These are phyloP conservation scores for Mobula birostris DNA, from an alignment of 2,113 vertebrate species.

Conservation along the genomic window DNA sequence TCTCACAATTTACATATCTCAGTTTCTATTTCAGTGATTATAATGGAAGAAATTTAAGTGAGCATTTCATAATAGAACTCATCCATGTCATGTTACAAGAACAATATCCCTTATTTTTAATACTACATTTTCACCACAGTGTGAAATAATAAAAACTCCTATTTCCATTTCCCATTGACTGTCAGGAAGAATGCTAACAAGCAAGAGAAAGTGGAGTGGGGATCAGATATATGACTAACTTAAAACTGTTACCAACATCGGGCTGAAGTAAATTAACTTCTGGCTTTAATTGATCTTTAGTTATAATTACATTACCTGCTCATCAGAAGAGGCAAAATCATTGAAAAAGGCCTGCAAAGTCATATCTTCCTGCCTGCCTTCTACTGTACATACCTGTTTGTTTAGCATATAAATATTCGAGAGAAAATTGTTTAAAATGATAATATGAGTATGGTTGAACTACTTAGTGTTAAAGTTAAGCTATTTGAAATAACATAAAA, in stretches of 20 bases:
- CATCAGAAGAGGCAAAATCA: not conserved
- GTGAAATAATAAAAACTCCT: not conserved
- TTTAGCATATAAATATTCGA: no score
- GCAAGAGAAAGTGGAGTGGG: not conserved
- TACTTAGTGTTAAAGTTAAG: no score
- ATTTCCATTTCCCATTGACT: not conserved
- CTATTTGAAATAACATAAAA: no score
- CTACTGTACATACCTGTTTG: no score
- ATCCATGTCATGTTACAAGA: not conserved
- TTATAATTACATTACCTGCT: not conserved
- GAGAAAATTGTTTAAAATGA: no score
- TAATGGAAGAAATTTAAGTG: not conserved
- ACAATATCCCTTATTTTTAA: not conserved
- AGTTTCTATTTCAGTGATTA: not conserved
- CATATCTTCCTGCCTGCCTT: no score
- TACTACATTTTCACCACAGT: no score
- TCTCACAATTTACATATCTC: not conserved
- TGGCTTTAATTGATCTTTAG: not conserved
- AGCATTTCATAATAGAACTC: not conserved
- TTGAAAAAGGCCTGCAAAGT: not conserved
- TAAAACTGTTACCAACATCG: not conserved
- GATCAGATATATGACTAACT: not conserved
- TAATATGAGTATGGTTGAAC: no score
- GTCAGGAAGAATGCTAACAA: not conserved
- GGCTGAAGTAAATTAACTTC: not conserved